Base-by-base conservation (phyloP, 2,888 invertebrate genomes). In the Bruchidius siliquastri region DNA sequence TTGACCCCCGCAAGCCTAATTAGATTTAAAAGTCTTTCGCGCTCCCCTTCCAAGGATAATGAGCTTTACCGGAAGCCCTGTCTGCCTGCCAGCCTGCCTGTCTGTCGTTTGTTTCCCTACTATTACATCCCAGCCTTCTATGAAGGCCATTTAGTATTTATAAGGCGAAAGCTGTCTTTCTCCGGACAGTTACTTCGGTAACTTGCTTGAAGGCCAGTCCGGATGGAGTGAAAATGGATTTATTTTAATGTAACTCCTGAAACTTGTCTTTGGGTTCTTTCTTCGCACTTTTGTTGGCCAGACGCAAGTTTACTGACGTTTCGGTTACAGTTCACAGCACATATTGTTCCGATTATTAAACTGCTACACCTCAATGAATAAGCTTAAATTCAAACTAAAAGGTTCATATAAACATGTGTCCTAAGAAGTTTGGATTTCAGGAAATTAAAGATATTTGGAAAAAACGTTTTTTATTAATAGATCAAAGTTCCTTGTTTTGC, bases 11-110 rank as follows among this genome's bases (percentile, higher is more conserved):
- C 72, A 21, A 22, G 71, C 69, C 73, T 76, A 76, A 76, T 76
- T 76, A 72, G 76, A 76, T 76, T 76, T 74, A 74, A 76, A 76
- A 76, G 73, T 76, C 76, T 67, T 49, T 49, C 49, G 18, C 69
- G 71, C 73, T 74, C 69, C 21, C 70, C 71, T 30, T 67, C 67
- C 73, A 67, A 21, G 74, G 70, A 73, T 72, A 76, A 72, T 73
- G 49, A 68, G 49, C 49, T 49, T 49, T 49, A 49, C 49, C 49
- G 49, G 49, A 49, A 49, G 49, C 49, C 13, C 18, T 49, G 49
- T 49, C 49, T 49, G 49, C 6, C 49, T 49, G 8, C 49, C 49
- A 1, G 49, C 49, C 26, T 13, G 49, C 49, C 18, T 49, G 49
- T 49, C 49, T 18, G 49, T 18, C 49, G 49, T 49, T 49, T 49